phyloP scores from a whole-genome alignment of 2,888 invertebrate species.

The Xylota sylvarum region DNA sequence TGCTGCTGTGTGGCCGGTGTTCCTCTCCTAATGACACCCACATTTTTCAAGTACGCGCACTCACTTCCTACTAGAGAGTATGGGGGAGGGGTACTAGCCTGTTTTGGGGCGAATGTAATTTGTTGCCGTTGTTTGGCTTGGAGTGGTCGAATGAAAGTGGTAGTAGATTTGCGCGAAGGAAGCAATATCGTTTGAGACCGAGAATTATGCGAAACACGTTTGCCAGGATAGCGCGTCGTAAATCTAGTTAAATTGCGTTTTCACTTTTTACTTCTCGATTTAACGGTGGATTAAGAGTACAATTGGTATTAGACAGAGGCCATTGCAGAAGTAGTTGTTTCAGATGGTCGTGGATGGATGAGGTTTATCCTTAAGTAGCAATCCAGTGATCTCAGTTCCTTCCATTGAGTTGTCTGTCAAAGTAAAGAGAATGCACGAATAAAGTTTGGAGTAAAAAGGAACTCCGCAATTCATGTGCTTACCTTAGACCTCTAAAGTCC shows the following conservation, averaged over 20 bases:
- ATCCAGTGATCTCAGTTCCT: too few species aligned
- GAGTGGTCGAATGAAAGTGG: conserved; percentile 41
- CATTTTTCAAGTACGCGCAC: conserved; percentile 57
- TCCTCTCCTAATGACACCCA: conserved; percentile 57
- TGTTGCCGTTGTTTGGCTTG: conserved; percentile 24
- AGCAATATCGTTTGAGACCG: conserved; percentile 32
- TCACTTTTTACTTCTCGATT: conserved; percentile 45
- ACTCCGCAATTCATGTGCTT: too few species aligned
- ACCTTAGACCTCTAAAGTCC: too few species aligned
- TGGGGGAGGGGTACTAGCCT: neutral
- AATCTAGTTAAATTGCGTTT: conserved; percentile 44
- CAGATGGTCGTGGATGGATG: too few species aligned
- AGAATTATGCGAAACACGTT: conserved; percentile 51
- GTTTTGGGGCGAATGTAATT: conserved; percentile 29
- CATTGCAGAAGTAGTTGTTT: too few species aligned
- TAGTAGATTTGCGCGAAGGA: conserved; percentile 14
- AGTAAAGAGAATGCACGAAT: too few species aligned
- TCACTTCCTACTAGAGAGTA: conserved; percentile 55
- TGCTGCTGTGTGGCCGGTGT: conserved; percentile 34
- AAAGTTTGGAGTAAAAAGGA: too few species aligned
- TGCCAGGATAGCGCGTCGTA: conserved; percentile 34
- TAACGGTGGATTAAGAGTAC: neutral
- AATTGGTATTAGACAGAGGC: too few species aligned
- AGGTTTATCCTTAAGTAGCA: too few species aligned
- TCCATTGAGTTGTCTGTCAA: too few species aligned